Evolutionary conservation across 2,113 vertebrate species (phyloP).

Genomic region (Variabilichromis moorii): DNA sequence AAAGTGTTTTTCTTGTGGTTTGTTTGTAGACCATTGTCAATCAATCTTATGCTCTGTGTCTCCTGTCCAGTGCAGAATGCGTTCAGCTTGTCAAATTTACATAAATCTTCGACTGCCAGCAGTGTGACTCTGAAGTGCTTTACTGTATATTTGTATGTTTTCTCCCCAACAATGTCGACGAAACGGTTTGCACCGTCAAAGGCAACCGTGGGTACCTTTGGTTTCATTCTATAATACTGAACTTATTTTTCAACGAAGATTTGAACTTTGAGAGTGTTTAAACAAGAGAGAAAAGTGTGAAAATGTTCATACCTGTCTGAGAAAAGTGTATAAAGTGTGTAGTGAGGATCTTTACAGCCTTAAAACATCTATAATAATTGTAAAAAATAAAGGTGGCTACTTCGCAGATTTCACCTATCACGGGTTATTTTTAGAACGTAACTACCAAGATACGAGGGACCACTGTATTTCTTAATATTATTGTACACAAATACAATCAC

Average conservation of each 20-base stretch:
- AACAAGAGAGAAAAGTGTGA: neutral
- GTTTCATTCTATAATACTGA: neutral
- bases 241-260: rapidly evolving
- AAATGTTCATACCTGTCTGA: neutral
- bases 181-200: neutral
- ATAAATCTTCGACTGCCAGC: neutral
- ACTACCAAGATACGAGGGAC: neutral
- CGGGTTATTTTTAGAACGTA: neutral
- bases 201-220: rapidly evolving
- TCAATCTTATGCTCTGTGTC: rapidly evolving
- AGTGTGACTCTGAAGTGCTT: neutral
- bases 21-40: neutral
- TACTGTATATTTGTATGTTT: neutral
- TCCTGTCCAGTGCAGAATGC: neutral
- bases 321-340: neutral
- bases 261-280: neutral
- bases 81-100: neutral
- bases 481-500: neutral
- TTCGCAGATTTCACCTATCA: neutral
- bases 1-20: neutral
- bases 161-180: neutral
- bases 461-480: neutral
- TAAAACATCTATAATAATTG: rapidly evolving
- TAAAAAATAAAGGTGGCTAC: neutral
- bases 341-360: neutral